A percentile compares a stretch with the other conserved stretches of the same genome.
Evolutionary conservation across 2,797 vertebrate genomes (phyloP).

Genomic region (Meda fulgida): DNA sequence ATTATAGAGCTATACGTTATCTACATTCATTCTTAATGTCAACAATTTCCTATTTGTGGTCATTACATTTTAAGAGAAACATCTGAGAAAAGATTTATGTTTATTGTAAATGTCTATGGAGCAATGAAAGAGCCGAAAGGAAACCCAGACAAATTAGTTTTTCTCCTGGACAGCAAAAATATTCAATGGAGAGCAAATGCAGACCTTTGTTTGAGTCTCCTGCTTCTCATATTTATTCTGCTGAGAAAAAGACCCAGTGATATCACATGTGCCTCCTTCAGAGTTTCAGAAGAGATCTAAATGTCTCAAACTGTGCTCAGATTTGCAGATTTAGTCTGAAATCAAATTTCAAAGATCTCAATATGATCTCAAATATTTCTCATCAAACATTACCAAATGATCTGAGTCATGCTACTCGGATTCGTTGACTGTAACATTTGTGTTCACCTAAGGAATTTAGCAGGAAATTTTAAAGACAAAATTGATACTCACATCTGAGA

Average conservation of each 20-base stretch:
- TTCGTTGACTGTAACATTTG: neutral
- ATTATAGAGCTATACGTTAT: neutral
- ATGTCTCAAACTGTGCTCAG: neutral
- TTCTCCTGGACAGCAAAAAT: neutral
- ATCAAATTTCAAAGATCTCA: neutral
- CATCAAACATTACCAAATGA: neutral
- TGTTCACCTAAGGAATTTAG: neutral
- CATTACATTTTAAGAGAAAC: neutral
- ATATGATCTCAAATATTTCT: neutral
- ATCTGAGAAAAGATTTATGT: neutral
- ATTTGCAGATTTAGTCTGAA: neutral
- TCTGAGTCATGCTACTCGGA: neutral
- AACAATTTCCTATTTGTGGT: neutral
- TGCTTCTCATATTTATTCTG: neutral
- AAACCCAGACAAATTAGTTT: neutral
- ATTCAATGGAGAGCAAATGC: neutral
- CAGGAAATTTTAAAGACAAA: neutral
- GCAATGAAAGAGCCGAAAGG: neutral
- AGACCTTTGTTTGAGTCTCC: neutral
- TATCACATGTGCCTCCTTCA: too few relatives aligned
- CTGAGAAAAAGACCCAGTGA: neutral
- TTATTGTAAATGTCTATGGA: neutral
- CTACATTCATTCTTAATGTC: neutral
- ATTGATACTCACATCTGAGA: neutral
- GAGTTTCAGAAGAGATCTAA: neutral